Base-by-base conservation (phyloP, 2,888 invertebrate genomes). In the Hirtodrosophila trivittata region DNA sequence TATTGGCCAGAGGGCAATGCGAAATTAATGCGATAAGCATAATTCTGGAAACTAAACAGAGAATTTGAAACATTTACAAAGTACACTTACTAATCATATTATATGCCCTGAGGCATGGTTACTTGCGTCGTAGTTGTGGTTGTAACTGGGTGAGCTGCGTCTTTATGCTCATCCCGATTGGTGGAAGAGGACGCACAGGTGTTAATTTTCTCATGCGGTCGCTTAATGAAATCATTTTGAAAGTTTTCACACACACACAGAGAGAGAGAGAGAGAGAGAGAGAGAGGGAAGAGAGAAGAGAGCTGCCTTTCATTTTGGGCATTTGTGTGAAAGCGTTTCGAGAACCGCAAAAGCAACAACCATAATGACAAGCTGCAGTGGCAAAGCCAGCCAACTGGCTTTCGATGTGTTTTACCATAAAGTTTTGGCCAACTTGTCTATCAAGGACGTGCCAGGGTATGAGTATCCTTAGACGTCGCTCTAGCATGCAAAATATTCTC, bases 191-290 rank as follows among this genome's bases (percentile, higher is more conserved):
- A 35, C 5, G 13, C 32, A 39, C 70, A 71, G 74, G 69, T 71
- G 71, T 47, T 68, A 71, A 71, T 74, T 74, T 74, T 68, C 71
- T 47, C 74, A 74, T 67, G 74, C 74, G 70, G 74, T 57, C 73
- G 57, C 50, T 63, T 71, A 74, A 71, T 74, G 73, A 74, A 74
- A 71, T 71, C 64, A 71, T 70, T 70, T 57, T 16, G 16, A 63
- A 70, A 73, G 54, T 74, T 74, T 57, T 45, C 68, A 47, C 55
- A n/a, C 35, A 13, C 12, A n/a, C n/a, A n/a, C n/a, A n/a, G n/a
- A n/a, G n/a, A n/a, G n/a, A n/a, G n/a, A n/a, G n/a, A n/a, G n/a
- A n/a, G n/a, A n/a, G n/a, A n/a, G n/a, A n/a, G n/a, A n/a, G n/a
- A n/a, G n/a, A n/a, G 25, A 25, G 6, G 25, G 25, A 25, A 3